Evolutionary conservation across 2,888 invertebrate species (phyloP), one percentile per base, ranked within the genome.

Genomic region (Lithophane ornitopus): DNA sequence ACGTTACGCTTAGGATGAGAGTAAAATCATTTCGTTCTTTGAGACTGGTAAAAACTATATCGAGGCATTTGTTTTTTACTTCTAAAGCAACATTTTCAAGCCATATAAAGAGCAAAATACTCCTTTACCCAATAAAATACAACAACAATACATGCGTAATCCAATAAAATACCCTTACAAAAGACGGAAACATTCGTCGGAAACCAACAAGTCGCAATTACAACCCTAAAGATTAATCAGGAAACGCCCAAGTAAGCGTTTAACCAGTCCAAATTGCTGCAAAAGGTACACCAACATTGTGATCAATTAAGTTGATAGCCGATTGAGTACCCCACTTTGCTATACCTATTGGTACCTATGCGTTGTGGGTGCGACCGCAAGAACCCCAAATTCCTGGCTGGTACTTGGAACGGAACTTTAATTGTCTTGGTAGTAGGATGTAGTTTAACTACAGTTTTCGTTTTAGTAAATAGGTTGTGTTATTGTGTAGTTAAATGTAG

Each of bases 161-260:
- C 26, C 28, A 68, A 70, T 81, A 68, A 56, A 76, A 70, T 79
- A 61, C 61, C 70, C 34, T 62, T 28, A 66, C 86, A 89, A 80
- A 88, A 86, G 85, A 90, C 89, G 87, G 89, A 88, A 90, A 92
- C 90, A 92, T 92, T 91, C 92, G 87, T 88, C 88, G 76, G 77
- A 89, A 88, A 91, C 89, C 89, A 87, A 89, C 90, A 91, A 91
- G 91, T 89, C 89, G 89, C 91, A 92, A 94, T 94, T 93, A 93
- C 90, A 90, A 84, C 90, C 92, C 89, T 84, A 79, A 89, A 91
- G 92, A 94, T 94, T 94, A 94, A 94, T 94, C 93, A 93, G 90
- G 90, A 89, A 90, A 89, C 91, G 90, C 90, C 92, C 89, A 90
- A 90, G 91, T 81, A 90, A 90, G 89, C 92, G 90, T 91, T 91